Percentiles rank a stretch among this genome's conserved stretches.
phyloP scores from a whole-genome alignment of 1,140 invertebrate species.

The Drosophila grimshawi region DNA sequence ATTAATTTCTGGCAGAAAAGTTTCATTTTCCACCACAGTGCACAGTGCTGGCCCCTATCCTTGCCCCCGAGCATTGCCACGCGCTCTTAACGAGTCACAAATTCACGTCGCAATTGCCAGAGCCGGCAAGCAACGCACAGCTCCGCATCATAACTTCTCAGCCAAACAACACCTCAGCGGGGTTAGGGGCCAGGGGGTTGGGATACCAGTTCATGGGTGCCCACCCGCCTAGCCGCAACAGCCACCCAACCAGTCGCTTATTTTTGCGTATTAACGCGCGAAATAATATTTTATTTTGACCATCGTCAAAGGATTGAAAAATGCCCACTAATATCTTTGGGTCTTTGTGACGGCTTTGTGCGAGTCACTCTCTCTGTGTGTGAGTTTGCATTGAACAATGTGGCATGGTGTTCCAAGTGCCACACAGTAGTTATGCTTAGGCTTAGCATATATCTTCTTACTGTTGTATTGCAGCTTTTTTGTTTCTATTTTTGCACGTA shows the following conservation, averaged over 20 bases:
- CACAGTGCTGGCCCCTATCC: conserved; percentile 38
- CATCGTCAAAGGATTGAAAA: conserved; percentile 82
- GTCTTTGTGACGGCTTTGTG: conserved; percentile 78
- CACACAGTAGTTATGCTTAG: conserved; percentile 33
- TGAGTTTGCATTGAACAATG: background rate
- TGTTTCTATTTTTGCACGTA: background rate
- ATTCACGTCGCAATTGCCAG: conserved; percentile 75
- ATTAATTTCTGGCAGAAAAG: background rate
- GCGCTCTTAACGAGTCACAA: conserved; percentile 77
- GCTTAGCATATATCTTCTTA: conserved; percentile 18
- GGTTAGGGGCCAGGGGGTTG: background rate
- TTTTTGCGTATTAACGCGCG: conserved; percentile 82
- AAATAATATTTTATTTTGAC: conserved; percentile 83
- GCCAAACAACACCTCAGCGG: conserved; percentile 70
- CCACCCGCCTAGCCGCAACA: conserved; percentile 61
- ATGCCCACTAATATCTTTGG: conserved; percentile 81
- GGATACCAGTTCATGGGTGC: conserved; percentile 28
- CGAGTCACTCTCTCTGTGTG: conserved; percentile 4
- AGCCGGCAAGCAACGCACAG: conserved; percentile 27
- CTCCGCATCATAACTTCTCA: conserved; percentile 74
- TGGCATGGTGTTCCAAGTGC: conserved; percentile 4
- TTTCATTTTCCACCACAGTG: background rate
- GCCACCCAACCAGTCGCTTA: conserved; percentile 76
- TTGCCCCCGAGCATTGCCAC: conserved; percentile 59
- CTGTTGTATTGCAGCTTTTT: background rate